Base-by-base conservation (phyloP, 1,140 invertebrate genomes). In the Rhagoletis pomonella region DNA sequence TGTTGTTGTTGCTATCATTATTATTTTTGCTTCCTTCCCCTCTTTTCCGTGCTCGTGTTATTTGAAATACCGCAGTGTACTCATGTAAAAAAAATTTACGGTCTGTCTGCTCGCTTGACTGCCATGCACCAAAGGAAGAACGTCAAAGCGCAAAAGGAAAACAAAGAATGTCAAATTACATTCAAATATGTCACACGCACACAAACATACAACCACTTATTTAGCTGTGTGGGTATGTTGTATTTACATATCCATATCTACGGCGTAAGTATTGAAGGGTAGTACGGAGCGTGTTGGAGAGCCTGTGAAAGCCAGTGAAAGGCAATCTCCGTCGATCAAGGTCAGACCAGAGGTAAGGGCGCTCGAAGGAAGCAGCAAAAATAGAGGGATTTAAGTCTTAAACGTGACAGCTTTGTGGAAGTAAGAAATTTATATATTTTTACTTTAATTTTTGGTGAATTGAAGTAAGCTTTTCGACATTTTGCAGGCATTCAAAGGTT, bases 111-210 rank as follows among this genome's bases (percentile, higher is more conserved):
- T 55, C 47, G 69, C 69, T 73, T 73, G 47, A 55, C 73, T 81
- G 47, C n/a, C 47, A 81, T 9, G 73, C 73, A 29, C 29, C 29
- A 81, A 81, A n/a, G 47, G 60, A 55, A 39, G 44, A 73, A 73
- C 19, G 73, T 81, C 50, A 81, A 81, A 81, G 50, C 50, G 73
- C 47, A 81, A 81, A 81, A 58, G 73, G 73, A 81, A 81, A 81
- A 81, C 73, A 81, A 81, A 81, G 73, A 81, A 81, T 81, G 47
- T 81, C 73, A 55, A 81, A 81, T 81, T 81, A 81, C 73, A 81
- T 81, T 81, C 73, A 81, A 81, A 50, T 81, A 47, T 81, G n/a
- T 81, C 73, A 81, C 47, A 19, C 17, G 47, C 73, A 81, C 50
- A 81, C 7, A 55, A n/a, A 58, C 73, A 77, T 44, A 50, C 69